Percentiles rank a stretch among this genome's conserved stretches.
Conservation (phyloP, 2,888 invertebrate species). For the Encarsia formosa region DNA sequence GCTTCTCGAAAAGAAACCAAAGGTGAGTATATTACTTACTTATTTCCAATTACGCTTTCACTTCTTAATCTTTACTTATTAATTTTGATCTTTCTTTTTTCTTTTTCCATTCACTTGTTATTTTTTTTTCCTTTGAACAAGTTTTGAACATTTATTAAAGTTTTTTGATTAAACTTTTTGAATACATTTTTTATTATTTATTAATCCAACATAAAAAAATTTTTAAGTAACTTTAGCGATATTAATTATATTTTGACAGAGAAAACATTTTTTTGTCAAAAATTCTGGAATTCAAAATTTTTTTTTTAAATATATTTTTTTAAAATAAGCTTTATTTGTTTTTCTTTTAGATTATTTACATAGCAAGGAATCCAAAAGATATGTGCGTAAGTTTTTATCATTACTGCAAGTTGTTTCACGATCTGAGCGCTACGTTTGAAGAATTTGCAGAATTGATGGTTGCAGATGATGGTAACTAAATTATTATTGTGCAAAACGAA, state of each 20-base stretch:
- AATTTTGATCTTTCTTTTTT: neutral
- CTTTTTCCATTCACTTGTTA: neutral
- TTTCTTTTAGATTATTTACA: conserved; percentile 78
- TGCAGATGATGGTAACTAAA: conserved; percentile 58
- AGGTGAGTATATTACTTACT: conserved; percentile 54
- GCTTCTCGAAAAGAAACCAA: conserved; percentile 60
- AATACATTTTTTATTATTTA: no score
- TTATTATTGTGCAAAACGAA: no score
- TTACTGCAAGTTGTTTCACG: conserved; percentile 72
- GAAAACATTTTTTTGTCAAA: no score
- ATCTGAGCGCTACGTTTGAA: conserved; percentile 61
- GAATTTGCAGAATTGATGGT: conserved; percentile 74
- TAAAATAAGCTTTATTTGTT: neutral
- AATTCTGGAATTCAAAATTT: no score
- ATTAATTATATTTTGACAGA: no score
- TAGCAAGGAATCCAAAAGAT: conserved; percentile 86
- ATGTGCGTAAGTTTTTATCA: conserved; percentile 84
- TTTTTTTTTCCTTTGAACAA: no score
- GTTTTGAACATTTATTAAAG: no score
- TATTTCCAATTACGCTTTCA: conserved; percentile 20
- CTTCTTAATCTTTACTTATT: neutral
- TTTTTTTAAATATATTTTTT: no score
- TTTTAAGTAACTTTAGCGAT: no score
- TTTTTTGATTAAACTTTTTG: no score
- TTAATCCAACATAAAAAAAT: no score